phyloP scores from a whole-genome alignment of 2,113 vertebrate species.

The Furnarius figulus region DNA sequence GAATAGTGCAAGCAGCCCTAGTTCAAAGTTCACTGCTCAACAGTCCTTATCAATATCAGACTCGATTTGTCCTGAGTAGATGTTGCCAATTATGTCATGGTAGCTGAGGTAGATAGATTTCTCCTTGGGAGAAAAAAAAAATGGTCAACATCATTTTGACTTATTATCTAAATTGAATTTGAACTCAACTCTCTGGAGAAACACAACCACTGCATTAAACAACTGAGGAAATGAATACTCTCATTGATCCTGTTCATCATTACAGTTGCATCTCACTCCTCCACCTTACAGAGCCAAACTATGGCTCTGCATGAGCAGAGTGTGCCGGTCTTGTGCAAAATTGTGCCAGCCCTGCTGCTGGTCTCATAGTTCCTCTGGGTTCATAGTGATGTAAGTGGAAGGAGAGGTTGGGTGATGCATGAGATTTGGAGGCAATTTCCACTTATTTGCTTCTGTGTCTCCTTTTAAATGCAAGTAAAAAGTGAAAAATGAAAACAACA shows the following conservation, averaged over 20 bases:
- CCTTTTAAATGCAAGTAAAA: neutral
- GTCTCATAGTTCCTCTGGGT: neutral
- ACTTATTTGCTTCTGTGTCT: neutral
- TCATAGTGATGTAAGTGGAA: neutral
- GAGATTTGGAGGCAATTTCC: neutral
- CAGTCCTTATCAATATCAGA: neutral
- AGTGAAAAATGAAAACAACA: neutral
- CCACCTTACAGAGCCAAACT: neutral
- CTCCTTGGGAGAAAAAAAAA: constrained; percentile 11
- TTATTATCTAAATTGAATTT: constrained; percentile 50
- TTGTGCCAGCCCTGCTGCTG: neutral
- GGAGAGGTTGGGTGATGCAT: neutral
- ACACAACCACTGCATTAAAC: constrained; percentile 51
- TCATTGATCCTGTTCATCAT: neutral
- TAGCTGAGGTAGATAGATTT: neutral
- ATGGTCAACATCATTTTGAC: neutral
- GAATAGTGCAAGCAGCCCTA: neutral
- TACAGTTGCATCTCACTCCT: neutral
- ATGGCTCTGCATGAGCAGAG: neutral
- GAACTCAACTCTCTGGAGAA: constrained; percentile 43
- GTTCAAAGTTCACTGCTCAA: neutral
- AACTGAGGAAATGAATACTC: constrained; percentile 9
- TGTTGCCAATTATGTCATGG: constrained; percentile 34
- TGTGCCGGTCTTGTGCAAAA: neutral
- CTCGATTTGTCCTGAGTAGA: neutral